Base-by-base conservation (phyloP, 2,113 vertebrate species). In the Antennarius striatus region DNA sequence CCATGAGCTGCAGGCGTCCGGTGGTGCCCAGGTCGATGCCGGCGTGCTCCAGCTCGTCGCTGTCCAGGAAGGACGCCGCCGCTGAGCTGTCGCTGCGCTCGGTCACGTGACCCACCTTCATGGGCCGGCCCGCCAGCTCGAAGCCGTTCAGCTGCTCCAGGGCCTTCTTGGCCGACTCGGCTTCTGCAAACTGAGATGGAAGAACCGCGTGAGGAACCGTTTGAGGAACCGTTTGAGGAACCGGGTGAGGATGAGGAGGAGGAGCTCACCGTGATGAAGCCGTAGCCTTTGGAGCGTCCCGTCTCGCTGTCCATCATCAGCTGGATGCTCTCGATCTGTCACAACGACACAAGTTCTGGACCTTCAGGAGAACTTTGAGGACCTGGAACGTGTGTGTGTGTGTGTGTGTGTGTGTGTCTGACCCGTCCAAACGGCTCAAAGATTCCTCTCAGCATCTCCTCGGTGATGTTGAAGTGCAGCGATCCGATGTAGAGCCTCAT, bases 281-380 rank as follows among this genome's bases (percentile, higher is more conserved):
- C 96, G 16, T 98, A 98, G 82, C 97, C 97, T 89, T 98, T 99
- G 3, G 97, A 99, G 40, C 94, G 92, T 10, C 94, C 95, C 0
- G 96, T 97, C 90, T 98, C 97, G 80, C 94, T 97, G 82, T 99
- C 97, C 96, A 97, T 98, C 96, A 99, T 99, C 68, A 98, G 93
- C 65, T 99, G 97, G 83, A 99, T 99, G 82, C 95, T 98, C 86
- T 99, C 97, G 77, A 99, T 98, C 89, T 91, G 73, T 36, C 32
- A 36, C 4, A 7, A 36, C 4, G 32, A 36, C 5, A 36, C 32
- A 7, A 4, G 32, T 36, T 36, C 32, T 7, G 32, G 4, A 36
- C 4, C 32, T 36, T 36, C 4, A 4, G 32, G 32, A 7, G 4
- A 7, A 36, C 32, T 36, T 7, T 4, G 32, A 36, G 32, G 32